phyloP scores from a whole-genome alignment of 2,797 vertebrate genomes.

The Notolabrus celidotus region DNA sequence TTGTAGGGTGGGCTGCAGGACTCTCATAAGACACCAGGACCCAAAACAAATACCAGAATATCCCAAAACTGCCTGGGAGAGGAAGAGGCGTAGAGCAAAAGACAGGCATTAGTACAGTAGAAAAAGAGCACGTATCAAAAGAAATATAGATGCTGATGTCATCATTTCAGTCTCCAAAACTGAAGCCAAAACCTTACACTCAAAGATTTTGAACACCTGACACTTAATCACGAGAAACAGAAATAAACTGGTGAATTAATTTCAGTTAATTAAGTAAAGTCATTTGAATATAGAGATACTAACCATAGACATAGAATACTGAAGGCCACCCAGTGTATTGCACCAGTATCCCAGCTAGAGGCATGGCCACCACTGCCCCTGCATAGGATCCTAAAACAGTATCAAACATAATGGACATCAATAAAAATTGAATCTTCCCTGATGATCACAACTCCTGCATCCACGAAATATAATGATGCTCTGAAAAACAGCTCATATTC shows the following conservation, averaged over 20 bases:
- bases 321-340: conserved; percentile 97
- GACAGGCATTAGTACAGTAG: neutral
- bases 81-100: conserved; percentile 8
- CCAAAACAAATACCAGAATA: conserved; percentile 98
- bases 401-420: conserved; percentile 32
- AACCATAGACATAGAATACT: conserved; percentile 97
- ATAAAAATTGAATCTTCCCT: neutral
- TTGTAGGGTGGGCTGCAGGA: conserved; percentile 95
- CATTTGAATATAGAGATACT: conserved; percentile 75
- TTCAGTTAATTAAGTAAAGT: too few relatives aligned
- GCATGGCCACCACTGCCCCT: conserved; percentile 96
- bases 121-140: neutral
- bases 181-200: neutral
- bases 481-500: neutral
- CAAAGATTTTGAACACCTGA: neutral
- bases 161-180: neutral
- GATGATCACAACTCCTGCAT: neutral
- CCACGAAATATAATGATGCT: neutral
- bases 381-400: conserved; percentile 92
- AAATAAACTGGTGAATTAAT: too few relatives aligned
- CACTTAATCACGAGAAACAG: neutral
- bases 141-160: neutral
- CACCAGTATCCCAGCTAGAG: conserved; percentile 94
- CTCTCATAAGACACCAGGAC: conserved; percentile 97
- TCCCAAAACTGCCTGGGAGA: conserved; percentile 91